Base-by-base conservation (phyloP, 2,797 vertebrate species). In the Notamacropus eugenii region DNA sequence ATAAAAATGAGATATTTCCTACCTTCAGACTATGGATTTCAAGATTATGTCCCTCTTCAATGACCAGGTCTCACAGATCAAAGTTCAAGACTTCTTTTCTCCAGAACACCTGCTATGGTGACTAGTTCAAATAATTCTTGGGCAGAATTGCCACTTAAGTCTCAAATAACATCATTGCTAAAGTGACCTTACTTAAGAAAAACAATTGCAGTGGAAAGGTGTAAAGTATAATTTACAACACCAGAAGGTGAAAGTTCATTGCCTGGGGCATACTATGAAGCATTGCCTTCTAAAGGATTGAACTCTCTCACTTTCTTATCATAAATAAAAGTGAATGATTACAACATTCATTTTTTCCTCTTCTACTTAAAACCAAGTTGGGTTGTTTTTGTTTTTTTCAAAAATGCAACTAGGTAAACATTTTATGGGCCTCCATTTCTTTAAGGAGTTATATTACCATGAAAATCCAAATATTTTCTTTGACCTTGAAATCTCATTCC, bases 71-170 rank as follows among this genome's bases (percentile, higher is more conserved):
- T 87, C 93, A 92, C 96, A 97, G 91, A 91, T 94, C 46, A 54
- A 93, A 74, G 67, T 96, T 98, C 93, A 93, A 97, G 58, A 97
- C 95, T 96, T 96, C 93, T 94, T 98, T 97, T 93, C 95, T 97
- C 95, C 46, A 91, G 92, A n/a, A 91, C 95, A 97, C 95, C 94
- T 97, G 92, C 92, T 95, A 97, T 82, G 55, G 54, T 91, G 87
- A 96, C 55, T 96, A 97, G 96, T 96, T 98, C 92, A 97, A 95
- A 96, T 97, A 97, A 98, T 98, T 97, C 93, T 93, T 95, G 95
- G 92, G 97, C 50, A 92, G 90, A 50, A 93, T 92, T 95, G 92
- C 62, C 50, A 90, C 9, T 62, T 16, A 94, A 27, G 55, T 58
- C 56, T 46, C 62, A 95, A 94, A 90, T 82, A 87, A 92, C 0